These are phyloP conservation scores for Zosterops lateralis DNA, from an alignment of 2,113 vertebrate genomes.

Conservation along the genomic window DNA sequence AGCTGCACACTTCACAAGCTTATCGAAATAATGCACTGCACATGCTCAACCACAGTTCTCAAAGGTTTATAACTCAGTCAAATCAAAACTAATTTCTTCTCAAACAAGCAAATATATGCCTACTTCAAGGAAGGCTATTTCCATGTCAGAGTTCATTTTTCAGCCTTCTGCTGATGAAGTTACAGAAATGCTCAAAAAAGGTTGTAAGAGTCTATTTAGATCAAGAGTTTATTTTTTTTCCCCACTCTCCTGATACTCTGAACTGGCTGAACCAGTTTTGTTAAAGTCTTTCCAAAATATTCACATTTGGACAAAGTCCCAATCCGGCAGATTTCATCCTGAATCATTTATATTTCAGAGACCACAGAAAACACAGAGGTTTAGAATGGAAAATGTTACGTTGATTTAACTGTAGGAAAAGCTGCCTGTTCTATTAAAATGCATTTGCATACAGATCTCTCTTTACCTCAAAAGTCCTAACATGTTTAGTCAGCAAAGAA, in stretches of 20 bases:
- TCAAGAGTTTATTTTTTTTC: not conserved
- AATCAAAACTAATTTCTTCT: slow-evolving; percentile 61
- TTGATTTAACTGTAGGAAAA: not conserved
- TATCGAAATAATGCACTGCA: slow-evolving; percentile 30
- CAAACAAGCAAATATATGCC: slow-evolving; percentile 32
- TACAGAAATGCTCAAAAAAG: slow-evolving; percentile 3
- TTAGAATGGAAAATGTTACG: slow-evolving; percentile 40
- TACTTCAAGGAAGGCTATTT: slow-evolving; percentile 35
- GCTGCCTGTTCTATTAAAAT: not conserved
- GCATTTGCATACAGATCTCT: not conserved
- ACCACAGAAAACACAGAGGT: slow-evolving; percentile 33
- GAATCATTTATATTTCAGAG: slow-evolving; percentile 48
- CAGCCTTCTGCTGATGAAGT: slow-evolving; percentile 28
- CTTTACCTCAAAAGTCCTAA: slow-evolving; percentile 29
- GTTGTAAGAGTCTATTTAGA: not conserved
- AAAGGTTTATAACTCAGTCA: slow-evolving; percentile 37
- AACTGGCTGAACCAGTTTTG: slow-evolving; percentile 29
- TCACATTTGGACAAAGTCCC: slow-evolving; percentile 41
- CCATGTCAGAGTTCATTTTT: slow-evolving; percentile 43
- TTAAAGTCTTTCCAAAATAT: slow-evolving; percentile 35
- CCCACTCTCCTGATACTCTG: not conserved
- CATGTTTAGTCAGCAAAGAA: slow-evolving; percentile 19
- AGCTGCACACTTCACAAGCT: slow-evolving; percentile 35
- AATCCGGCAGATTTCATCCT: slow-evolving; percentile 6
- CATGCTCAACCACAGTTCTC: slow-evolving; percentile 20